phyloP scores from a whole-genome alignment of 2,888 invertebrate genomes.

The Aleiodes leptofemur region DNA sequence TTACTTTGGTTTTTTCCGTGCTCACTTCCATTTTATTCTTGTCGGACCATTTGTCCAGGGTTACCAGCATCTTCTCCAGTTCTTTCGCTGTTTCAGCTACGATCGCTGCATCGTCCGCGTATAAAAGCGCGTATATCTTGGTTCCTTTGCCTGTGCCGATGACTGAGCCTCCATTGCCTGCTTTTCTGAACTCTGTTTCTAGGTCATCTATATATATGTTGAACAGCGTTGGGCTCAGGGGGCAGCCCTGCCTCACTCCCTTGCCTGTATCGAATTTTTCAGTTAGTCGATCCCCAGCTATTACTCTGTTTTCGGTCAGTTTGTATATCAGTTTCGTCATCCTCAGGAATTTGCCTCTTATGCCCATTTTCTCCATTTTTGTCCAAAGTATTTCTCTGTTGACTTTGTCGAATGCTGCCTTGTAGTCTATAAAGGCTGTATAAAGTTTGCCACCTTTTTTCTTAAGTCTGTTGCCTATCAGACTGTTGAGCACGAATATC shows the following conservation, averaged over 20 bases:
- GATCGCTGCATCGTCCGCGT: background rate
- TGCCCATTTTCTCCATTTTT: background rate
- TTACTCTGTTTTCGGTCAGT: background rate
- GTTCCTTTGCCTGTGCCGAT: background rate
- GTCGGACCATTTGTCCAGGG: constrained; percentile 6
- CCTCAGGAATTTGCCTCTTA: background rate
- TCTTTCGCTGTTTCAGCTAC: background rate
- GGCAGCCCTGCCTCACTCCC: background rate
- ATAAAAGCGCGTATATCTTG: background rate
- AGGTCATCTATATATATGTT: no score
- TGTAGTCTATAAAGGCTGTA: background rate
- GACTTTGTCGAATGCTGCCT: constrained; percentile 4
- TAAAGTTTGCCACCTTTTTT: background rate
- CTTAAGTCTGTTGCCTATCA: background rate
- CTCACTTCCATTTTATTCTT: constrained; percentile 5
- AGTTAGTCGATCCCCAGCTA: background rate
- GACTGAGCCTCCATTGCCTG: constrained; percentile 26
- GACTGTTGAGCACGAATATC: constrained; percentile 2
- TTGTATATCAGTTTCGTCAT: constrained; percentile 2
- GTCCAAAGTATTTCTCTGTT: background rate
- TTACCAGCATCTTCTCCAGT: background rate
- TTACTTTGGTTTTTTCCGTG: background rate
- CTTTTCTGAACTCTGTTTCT: background rate
- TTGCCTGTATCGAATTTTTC: background rate
- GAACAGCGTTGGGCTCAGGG: background rate